Evolutionary conservation across 1,140 invertebrate genomes (phyloP), one percentile per base, ranked within the genome.

Genomic region (Heterodera schachtii): DNA sequence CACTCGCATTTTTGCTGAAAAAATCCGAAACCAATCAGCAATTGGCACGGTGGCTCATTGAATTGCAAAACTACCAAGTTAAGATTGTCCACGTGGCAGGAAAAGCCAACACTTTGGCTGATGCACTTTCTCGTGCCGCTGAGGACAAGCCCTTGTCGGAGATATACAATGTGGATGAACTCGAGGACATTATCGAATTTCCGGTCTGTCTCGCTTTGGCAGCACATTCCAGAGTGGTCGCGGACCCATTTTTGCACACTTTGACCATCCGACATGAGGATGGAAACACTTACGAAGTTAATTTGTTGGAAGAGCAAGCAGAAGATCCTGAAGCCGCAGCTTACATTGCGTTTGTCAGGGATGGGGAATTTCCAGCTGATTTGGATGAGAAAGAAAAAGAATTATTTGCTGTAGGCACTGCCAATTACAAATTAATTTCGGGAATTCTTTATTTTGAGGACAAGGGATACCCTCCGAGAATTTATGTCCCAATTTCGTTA

Each of bases 171-270:
- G 16, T 73, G 19, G 70, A 52, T 0, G 75, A 52, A n/a, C 41
- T 76, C 16, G 75, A 76, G 6, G 75, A 76, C 70, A 76, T 76
- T 69, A 19, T 76, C 41, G 75, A 76, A 47, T 76, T 76, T 31
- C 75, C 75, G 16, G 21, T 76, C 16, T 76, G 66, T 76, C 5
- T 76, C 11, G 41, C 41, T 8, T 3, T 73, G 13, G 44, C 66
- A 76, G 5, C 13, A 6, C 49, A 73, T 41, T 52, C 75, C 13
- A 16, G 47, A 1, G 44, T 60, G 16, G 47, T 76, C 19, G 4
- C 67, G 43, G 19, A 76, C 70, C 47, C 47, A 3, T 73, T 73
- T 19, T 13, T 60, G 70, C 13, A 21, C 3, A 41, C 75, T 16
- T 16, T 76, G 3, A 60, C 21, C 16, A 6, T 76, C 3, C 43